Evolutionary conservation across 2,888 invertebrate species (phyloP).

Genomic region (Caenorhabditis angaria): DNA sequence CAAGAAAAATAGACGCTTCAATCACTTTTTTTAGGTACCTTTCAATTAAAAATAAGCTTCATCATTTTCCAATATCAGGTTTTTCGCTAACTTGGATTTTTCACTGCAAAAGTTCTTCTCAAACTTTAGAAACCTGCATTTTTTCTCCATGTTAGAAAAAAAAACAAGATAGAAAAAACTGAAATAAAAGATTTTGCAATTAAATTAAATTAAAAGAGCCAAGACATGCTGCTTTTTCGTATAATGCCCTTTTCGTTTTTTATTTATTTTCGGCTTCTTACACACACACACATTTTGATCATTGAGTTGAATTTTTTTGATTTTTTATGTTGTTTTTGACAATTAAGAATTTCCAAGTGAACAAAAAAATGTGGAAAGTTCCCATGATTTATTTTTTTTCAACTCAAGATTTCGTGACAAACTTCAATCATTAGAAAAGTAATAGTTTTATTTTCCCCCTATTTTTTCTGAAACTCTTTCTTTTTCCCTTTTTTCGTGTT

Average conservation of each 20-base stretch:
- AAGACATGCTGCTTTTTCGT: not conserved
- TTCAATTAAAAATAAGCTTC: too few species aligned
- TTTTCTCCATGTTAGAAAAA: not conserved
- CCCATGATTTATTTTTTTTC: too few species aligned
- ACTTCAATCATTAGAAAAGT: not conserved
- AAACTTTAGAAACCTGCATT: too few species aligned
- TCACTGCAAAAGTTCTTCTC: too few species aligned
- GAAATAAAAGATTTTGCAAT: not conserved
- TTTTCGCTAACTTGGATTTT: too few species aligned
- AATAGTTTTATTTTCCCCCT: too few species aligned
- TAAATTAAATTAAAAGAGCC: not conserved
- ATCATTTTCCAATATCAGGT: too few species aligned
- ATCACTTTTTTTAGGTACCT: too few species aligned
- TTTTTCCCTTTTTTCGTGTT: not conserved
- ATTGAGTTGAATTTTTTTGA: not conserved
- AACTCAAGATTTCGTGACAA: not conserved
- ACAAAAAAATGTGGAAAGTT: too few species aligned
- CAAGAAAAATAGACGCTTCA: too few species aligned
- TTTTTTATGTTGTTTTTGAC: not conserved
- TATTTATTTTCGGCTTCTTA: not conserved
- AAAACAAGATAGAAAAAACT: not conserved
- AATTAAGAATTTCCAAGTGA: too few species aligned
- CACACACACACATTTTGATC: conserved; percentile 4
- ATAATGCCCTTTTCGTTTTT: not conserved
- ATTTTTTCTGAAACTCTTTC: not conserved